Evolutionary conservation across 2,888 invertebrate species (phyloP), one percentile per base, ranked within the genome.

Genomic region (Pyrocoelia pectoralis): DNA sequence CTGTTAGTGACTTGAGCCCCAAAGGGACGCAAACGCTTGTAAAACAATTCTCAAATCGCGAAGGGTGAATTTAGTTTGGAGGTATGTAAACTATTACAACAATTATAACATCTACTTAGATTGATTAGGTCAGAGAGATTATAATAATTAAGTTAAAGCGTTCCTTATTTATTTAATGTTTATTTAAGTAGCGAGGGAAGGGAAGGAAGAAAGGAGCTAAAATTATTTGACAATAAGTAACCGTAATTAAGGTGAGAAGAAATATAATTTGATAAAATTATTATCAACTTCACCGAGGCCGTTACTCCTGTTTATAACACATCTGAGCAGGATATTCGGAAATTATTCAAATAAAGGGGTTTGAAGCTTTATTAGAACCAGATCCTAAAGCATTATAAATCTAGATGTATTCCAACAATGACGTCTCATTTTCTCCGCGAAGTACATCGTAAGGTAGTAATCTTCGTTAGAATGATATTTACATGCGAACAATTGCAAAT

Each of bases 391-490:
- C 33, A 33, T 33, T 24, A n/a, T 33, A 33, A 8, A 33, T 33
- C n/a, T n/a, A 33, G n/a, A 6, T 6, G 24, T 33, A 33, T 33
- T n/a, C 8, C 8, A 33, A 33, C 33, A 33, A 33, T 33, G 33
- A 33, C 33, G 8, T n/a, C 33, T 33, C 33, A 33, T 33, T 33
- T 33, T 33, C 33, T 33, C 33, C 33, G n/a, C 33, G 33, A 33
- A 33, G 33, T 33, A 33, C 10, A 33, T n/a, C 33, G 8, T 33
- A 33, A 33, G 33, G n/a, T 33, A 33, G 33, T 33, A 33, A 33
- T 33, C 33, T 33, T 33, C 33, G 33, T 33, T 33, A 33, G 33
- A 33, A 33, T 33, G 33, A 33, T 33, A 33, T 33, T 33, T 33
- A 33, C 33, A 33, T 33, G 33, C 33, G 33, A 33, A 33, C 33